Conservation (phyloP, 2,797 vertebrate species). For the Intellagama lesueurii region DNA sequence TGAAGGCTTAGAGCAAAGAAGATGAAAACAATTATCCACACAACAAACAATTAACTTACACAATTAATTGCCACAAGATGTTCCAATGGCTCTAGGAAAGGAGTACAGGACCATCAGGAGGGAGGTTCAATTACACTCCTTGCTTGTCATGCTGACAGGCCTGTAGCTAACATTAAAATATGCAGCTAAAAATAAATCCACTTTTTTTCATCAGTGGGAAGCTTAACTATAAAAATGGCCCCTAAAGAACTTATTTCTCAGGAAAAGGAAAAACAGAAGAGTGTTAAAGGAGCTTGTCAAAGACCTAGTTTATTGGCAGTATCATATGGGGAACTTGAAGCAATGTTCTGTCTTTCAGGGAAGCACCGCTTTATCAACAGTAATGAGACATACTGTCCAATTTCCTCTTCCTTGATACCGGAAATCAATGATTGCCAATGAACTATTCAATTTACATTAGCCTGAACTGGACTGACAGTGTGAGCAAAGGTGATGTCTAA, state of each 20-base stretch:
- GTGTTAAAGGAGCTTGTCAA: not conserved
- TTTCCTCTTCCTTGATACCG: not conserved
- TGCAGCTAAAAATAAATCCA: constrained; percentile 6
- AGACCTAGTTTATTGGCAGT: not conserved
- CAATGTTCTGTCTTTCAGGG: not conserved
- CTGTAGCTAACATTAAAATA: not conserved
- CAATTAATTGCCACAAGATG: constrained; percentile 18
- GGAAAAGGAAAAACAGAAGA: not conserved
- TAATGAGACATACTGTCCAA: not conserved
- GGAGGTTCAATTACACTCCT: constrained; percentile 8
- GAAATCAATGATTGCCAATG: not conserved
- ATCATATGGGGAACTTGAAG: not conserved
- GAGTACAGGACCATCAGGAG: not conserved
- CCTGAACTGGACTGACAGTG: not conserved
- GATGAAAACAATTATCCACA: constrained; percentile 19
- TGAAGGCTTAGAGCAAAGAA: not conserved
- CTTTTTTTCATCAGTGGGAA: constrained; percentile 5
- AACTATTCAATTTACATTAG: not conserved
- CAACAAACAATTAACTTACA: constrained; percentile 27
- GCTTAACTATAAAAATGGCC: not conserved
- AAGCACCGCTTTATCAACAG: not conserved
- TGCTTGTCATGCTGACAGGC: not conserved
- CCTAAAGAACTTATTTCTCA: not conserved
- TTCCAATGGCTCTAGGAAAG: constrained; percentile 12
- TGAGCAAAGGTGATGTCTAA: not conserved